Evolutionary conservation across 1,140 invertebrate species (phyloP), one percentile per base, ranked within the genome.

Genomic region (Leptinotarsa lineolata): DNA sequence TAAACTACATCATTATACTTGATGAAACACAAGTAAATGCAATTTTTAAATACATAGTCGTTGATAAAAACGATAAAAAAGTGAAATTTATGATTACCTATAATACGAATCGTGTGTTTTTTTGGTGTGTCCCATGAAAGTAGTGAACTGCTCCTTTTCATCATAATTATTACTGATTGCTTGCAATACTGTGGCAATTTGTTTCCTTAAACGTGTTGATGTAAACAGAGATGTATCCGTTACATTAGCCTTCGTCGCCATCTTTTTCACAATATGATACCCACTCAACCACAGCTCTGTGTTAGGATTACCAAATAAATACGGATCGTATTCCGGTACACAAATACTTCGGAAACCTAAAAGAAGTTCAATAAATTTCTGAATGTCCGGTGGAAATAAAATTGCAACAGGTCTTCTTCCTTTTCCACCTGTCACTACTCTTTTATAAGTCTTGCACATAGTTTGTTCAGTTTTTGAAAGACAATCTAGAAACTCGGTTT

Each of bases 391-490:
- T 15, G 74, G 59, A 69, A 77, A 77, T 64, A 77, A 70, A 16
- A 77, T 77, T 18, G 76, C n/a, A 15, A 77, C 74, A 18, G 73
- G 69, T 73, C 65, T 75, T 39, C 73, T 77, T 5, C 76, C 74
- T 73, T 77, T 77, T 5, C 74, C 74, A 20, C 18, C 24, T 24
- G 73, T 75, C 22, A 77, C 60, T 48, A 77, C 45, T 68, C 74
- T 73, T 71, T 76, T 75, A 72, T 72, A 79, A 45, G 67, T 73
- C 66, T 71, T 72, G 3, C 66, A 66, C 22, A 79, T 64, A 16
- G 30, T 63, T 64, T 74, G 70, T 68, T 77, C 70, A 12, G 15
- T 12, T 66, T 72, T 67, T 48, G 68, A 46, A 15, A 73, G 65
- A 44, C 20, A n/a, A 68, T 77, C 54, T 16, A 70, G 20, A 75